Evolutionary conservation across 2,113 vertebrate genomes (phyloP), one percentile per base, ranked within the genome.

Genomic region (Phocoena phocoena): DNA sequence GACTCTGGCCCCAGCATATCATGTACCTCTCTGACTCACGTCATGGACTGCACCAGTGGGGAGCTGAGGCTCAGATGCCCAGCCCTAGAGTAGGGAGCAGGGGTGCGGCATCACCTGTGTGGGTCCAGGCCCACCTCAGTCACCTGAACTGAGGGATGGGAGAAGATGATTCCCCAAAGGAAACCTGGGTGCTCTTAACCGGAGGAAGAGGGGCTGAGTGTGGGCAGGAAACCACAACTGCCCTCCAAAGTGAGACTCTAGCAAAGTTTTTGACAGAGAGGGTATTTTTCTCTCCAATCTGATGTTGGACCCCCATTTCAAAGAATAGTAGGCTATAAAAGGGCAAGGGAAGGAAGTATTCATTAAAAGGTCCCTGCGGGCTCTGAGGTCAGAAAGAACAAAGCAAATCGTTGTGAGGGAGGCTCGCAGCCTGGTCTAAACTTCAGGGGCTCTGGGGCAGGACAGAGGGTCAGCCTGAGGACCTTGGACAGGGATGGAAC

Each of bases 271-370:
- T 13, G 50, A 74, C 65, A 92, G 33, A 87, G 28, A 77, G 47
- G 88, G 23, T 55, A 76, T 86, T 96, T 95, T 96, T 95, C 82
- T 94, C 62, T 63, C 6, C 55, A 8, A 25, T 86, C 86, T 92
- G 90, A 83, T 50, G 62, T 62, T 83, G 68, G 55, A 79, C 17
- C 91, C 77, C 63, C 41, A 71, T 95, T 96, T 95, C 82, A 97
- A 97, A 97, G 89, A 74, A 90, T 63, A 87, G 68, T 60, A 93
- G 79, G 92, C 63, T 80, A 77, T 96, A 84, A 96, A 97, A 96
- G 93, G 83, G 87, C 50, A 87, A 62, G 44, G 88, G 89, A 96
- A 97, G 97, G 93, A 97, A 97, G 83, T 50, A 13, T 73, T 95
- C 73, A 97, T 97, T 94, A 80, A 88, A 96, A 93, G 81, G 82